These are phyloP conservation scores for Bombus picipes DNA, from an alignment of 1,140 invertebrate species.

Conservation along the genomic window DNA sequence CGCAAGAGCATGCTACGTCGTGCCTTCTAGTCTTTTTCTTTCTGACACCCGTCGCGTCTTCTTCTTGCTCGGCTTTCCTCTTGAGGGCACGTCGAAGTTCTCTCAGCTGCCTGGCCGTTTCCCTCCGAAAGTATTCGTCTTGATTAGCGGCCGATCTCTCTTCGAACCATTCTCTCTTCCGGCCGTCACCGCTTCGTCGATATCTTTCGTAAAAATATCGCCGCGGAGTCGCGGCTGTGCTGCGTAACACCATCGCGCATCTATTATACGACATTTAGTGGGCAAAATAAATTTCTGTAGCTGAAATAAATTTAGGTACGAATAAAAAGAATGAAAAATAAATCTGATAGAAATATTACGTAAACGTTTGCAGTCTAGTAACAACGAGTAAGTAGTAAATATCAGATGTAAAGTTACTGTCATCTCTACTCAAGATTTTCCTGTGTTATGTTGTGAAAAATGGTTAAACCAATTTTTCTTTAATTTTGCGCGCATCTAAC, in stretches of 20 bases:
- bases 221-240: neutral
- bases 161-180: slow-evolving; percentile 75
- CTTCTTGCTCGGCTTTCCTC: slow-evolving; percentile 31
- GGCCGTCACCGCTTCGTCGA: slow-evolving; percentile 70
- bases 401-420: no score
- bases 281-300: no score
- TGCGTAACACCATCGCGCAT: neutral
- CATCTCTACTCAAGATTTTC: no score
- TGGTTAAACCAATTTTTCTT: neutral
- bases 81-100: slow-evolving; percentile 53
- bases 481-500: no score
- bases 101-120: slow-evolving; percentile 71
- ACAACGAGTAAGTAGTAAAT: no score
- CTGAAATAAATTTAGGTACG: no score
- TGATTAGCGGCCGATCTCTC: slow-evolving; percentile 71
- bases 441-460: neutral
- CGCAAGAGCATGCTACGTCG: neutral
- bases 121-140: slow-evolving; percentile 74
- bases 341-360: no score
- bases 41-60: neutral
- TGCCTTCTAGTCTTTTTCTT: neutral
- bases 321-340: neutral
- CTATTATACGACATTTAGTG: neutral
- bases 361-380: no score
- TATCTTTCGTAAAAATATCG: slow-evolving; percentile 62